Evolutionary conservation across 1,140 invertebrate genomes (phyloP), one percentile per base, ranked within the genome.

Genomic region (Phocides pigmalion): DNA sequence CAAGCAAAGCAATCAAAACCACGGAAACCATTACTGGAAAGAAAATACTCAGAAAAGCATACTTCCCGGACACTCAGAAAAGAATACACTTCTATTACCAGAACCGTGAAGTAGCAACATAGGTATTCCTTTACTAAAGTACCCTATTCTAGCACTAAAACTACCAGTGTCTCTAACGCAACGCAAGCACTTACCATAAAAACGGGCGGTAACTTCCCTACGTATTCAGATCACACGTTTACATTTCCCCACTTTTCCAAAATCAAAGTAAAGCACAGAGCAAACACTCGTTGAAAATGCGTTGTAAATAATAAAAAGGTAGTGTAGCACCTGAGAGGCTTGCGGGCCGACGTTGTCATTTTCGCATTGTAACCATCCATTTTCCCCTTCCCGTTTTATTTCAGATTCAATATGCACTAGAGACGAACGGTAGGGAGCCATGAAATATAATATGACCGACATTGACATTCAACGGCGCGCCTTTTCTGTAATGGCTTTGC

Each of bases 221-320:
- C 64, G 79, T 83, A 85, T 89, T 89, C 87, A 87, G 80, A 89
- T 87, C 83, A 87, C 86, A 87, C 71, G 73, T 75, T 78, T 74
- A 69, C 80, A 82, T 74, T 72, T 74, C 72, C 66, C 75, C 81
- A 82, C 82, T 84, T 85, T 82, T 79, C 78, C 72, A 78, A 89
- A 89, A 91, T 89, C 87, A 89, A 89, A 91, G 89, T 87, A 84
- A 85, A 82, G 74, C 78, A 78, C 79, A 81, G 68, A 62, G 87
- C 85, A 91, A 91, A 91, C 89, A 91, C 88, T 89, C 87, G 83
- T 83, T 84, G 85, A 87, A 90, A 91, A 91, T 91, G 81, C 83
- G 85, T 76, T 86, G 79, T 91, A 91, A 91, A 91, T 91, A 91
- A 91, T 89, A 91, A 89, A 90, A 84, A 84, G 84, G 84, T 75